Conservation (phyloP, 2,888 invertebrate species). For the Magallana nippona region DNA sequence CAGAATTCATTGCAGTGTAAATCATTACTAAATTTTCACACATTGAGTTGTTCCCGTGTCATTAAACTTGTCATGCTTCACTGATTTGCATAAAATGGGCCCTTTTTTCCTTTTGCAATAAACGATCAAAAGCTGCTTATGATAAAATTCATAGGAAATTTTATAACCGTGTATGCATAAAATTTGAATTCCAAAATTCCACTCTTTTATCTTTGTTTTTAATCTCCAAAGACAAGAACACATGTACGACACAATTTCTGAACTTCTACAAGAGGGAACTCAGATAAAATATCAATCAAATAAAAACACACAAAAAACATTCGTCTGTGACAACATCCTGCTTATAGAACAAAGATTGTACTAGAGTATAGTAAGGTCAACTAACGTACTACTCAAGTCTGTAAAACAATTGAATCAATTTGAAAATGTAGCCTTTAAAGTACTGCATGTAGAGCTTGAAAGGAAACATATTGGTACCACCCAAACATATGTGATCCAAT, state of each 20-base stretch:
- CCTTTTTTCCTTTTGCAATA: not conserved
- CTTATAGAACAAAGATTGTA: constrained; percentile 3
- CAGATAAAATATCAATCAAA: constrained; percentile 1
- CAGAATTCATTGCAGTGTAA: constrained; percentile 17
- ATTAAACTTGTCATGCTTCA: constrained; percentile 25
- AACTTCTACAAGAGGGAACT: not conserved
- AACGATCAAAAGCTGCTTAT: constrained; percentile 26
- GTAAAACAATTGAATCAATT: not conserved
- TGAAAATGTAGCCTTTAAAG: too few relatives aligned
- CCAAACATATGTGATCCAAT: too few relatives aligned
- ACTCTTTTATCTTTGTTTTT: not conserved
- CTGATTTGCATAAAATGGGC: not conserved
- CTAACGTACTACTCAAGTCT: not conserved
- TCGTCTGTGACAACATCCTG: not conserved
- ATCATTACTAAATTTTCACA: constrained; percentile 15
- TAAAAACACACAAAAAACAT: not conserved
- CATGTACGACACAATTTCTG: not conserved
- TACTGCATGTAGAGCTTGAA: too few relatives aligned
- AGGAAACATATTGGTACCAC: too few relatives aligned
- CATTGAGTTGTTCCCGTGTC: constrained; percentile 20
- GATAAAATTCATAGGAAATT: constrained; percentile 17
- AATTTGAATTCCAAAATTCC: not conserved
- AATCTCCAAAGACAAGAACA: not conserved
- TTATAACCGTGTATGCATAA: constrained; percentile 18
- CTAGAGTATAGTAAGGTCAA: not conserved